Evolutionary conservation across 2,888 invertebrate genomes (phyloP).

Genomic region (Dasysyrphus albostriatus): DNA sequence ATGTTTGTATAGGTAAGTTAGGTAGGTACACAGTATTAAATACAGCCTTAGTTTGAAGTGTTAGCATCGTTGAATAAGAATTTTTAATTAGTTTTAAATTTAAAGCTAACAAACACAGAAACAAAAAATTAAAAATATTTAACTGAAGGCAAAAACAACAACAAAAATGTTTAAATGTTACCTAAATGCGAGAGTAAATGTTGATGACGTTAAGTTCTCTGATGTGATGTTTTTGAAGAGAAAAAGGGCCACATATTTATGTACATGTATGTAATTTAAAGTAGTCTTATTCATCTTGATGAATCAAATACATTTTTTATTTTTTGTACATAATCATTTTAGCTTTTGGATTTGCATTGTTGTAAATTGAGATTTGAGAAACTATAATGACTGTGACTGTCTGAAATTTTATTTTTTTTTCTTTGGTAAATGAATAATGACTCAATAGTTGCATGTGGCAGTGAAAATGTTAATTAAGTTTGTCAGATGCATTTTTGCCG

Average conservation of each 20-base stretch:
- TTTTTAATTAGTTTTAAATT: conserved; percentile 25
- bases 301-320: neutral
- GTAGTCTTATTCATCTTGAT: neutral
- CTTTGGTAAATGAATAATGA: neutral
- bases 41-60: conserved; percentile 11
- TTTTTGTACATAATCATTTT: neutral
- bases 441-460: neutral
- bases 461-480: neutral
- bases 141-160: neutral
- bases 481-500: conserved; percentile 5
- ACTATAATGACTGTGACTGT: neutral
- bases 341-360: neutral
- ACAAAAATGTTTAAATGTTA: neutral
- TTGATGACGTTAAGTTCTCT: neutral
- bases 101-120: conserved; percentile 2
- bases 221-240: neutral
- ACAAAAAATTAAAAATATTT: conserved; percentile 9
- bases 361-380: neutral
- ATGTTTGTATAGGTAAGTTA: conserved; percentile 13
- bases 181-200: conserved; percentile 4
- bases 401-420: neutral
- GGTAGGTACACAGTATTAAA: neutral
- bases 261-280: neutral
- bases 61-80: conserved; percentile 7
- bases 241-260: neutral